Percentiles rank a stretch among this genome's conserved stretches.
phyloP scores from a whole-genome alignment of 2,888 invertebrate genomes.

The Leucophenga montana region DNA sequence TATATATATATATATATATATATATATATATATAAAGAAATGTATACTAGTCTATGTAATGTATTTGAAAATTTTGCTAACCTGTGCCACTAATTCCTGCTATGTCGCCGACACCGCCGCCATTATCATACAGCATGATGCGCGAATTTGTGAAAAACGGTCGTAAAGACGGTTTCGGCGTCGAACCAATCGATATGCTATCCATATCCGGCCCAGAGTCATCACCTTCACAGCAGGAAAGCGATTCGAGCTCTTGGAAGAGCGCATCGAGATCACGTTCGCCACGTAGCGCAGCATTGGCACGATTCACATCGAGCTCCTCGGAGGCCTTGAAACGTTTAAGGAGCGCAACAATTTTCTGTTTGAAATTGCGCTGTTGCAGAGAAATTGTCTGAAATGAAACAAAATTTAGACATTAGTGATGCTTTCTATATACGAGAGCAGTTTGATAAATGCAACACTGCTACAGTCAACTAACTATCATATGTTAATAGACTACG shows the following conservation, averaged over 20 bases:
- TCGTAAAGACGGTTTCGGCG: conserved; percentile 95
- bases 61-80: not conserved
- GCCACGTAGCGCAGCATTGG: conserved; percentile 78
- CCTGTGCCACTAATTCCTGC: conserved; percentile 45
- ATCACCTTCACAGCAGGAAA: conserved; percentile 86
- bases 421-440: no score
- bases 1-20: no score
- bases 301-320: conserved; percentile 81
- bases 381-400: conserved; percentile 70
- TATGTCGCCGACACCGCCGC: conserved; percentile 52
- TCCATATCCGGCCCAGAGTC: conserved; percentile 97
- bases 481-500: no score
- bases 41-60: conserved; percentile 4
- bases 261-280: conserved; percentile 94
- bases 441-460: no score
- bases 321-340: conserved; percentile 95
- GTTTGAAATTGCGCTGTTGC: conserved; percentile 95
- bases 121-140: conserved; percentile 78
- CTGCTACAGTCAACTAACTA: no score
- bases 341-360: conserved; percentile 95
- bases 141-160: conserved; percentile 96
- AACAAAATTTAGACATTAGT: not conserved
- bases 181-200: conserved; percentile 96
- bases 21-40: no score
- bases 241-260: conserved; percentile 95